Percentiles rank a stretch among this genome's conserved stretches.
phyloP scores from a whole-genome alignment of 2,888 invertebrate genomes.

The Isotomurus palustris region DNA sequence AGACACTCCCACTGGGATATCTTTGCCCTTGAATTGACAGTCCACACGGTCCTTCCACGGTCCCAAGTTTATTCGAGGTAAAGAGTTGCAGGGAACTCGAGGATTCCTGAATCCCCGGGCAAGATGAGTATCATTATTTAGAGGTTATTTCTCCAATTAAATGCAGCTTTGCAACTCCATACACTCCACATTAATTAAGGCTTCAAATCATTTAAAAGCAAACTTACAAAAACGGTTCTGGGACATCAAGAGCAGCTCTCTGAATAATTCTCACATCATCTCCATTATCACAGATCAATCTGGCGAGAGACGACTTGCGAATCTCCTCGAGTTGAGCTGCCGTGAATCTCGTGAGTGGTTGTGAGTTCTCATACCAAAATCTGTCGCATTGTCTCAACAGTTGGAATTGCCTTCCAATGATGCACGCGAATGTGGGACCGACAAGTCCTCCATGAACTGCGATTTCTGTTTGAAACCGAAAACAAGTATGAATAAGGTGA shows the following conservation, averaged over 20 bases:
- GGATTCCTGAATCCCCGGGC: constrained; percentile 50
- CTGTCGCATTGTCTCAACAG: constrained; percentile 56
- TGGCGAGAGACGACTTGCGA: constrained; percentile 56
- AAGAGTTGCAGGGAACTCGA: constrained; percentile 48
- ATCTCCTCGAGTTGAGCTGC: constrained; percentile 74
- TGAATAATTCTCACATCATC: constrained; percentile 54
- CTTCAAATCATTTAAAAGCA: neutral
- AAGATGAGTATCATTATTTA: no score
- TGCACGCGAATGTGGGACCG: constrained; percentile 59
- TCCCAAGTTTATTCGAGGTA: constrained; percentile 50
- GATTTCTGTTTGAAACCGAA: no score
- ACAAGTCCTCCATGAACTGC: constrained; percentile 48
- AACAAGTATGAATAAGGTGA: no score
- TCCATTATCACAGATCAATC: constrained; percentile 55
- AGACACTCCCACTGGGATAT: constrained; percentile 51
- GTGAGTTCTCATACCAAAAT: constrained; percentile 56
- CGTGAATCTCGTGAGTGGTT: constrained; percentile 53
- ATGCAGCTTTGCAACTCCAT: neutral
- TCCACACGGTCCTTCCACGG: constrained; percentile 51
- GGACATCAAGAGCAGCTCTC: constrained; percentile 54
- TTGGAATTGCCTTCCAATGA: constrained; percentile 57
- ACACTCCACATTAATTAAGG: neutral
- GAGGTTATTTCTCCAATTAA: neutral
- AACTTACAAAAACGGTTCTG: constrained; percentile 53
- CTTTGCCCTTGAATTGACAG: constrained; percentile 51